Evolutionary conservation across 2,888 invertebrate genomes (phyloP).

Genomic region (Nipponacmea schrenckii): DNA sequence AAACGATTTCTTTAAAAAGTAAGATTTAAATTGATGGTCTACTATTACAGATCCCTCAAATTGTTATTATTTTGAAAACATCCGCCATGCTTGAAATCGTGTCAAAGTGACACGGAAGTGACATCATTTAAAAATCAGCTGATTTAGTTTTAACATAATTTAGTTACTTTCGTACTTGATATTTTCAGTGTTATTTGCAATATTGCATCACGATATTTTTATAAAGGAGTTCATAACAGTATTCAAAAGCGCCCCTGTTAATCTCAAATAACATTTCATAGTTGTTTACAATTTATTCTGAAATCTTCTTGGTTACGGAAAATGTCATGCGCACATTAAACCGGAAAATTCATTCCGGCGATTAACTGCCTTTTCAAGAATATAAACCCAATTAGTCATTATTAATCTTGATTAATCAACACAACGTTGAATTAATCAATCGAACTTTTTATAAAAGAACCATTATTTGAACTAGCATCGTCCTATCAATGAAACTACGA

Average conservation of each 20-base stretch:
- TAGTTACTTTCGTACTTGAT: conserved; percentile 3
- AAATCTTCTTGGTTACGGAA: not conserved
- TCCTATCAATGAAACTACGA: too few species aligned
- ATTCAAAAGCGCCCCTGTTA: too few species aligned
- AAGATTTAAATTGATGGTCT: too few species aligned
- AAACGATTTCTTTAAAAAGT: not conserved
- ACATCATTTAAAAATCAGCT: conserved; percentile 40
- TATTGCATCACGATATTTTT: too few species aligned
- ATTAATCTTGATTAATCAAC: too few species aligned
- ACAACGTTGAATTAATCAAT: too few species aligned
- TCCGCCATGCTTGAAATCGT: conserved; percentile 53
- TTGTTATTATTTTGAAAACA: conserved; percentile 45
- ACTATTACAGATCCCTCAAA: not conserved
- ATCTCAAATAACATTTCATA: too few species aligned
- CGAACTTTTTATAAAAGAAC: too few species aligned
- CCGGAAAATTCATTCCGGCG: not conserved
- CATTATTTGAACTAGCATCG: too few species aligned
- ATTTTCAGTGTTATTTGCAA: too few species aligned
- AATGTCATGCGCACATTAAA: not conserved
- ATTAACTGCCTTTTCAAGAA: not conserved
- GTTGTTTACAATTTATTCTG: too few species aligned
- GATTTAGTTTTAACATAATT: conserved; percentile 18
- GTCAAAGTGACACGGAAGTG: conserved; percentile 42
- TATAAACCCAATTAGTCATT: not conserved
- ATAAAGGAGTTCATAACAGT: too few species aligned